Base-by-base conservation (phyloP, 2,113 vertebrate species). In the Limnothrissa miodon region DNA sequence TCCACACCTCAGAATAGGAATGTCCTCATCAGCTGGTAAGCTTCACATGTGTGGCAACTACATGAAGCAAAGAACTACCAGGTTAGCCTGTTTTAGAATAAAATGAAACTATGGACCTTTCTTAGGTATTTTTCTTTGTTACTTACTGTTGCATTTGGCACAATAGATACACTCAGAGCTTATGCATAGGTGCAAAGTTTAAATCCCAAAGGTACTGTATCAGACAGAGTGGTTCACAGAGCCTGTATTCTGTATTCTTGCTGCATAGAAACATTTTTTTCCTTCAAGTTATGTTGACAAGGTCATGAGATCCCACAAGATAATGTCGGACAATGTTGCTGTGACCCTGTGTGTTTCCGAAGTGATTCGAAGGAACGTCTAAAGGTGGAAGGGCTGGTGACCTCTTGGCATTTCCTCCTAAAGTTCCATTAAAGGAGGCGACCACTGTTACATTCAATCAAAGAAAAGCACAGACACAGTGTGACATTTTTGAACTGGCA, bases 1-100 rank as follows among this genome's bases (percentile, higher is more conserved):
- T 13, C 33, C 66, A 74, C 66, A 74, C 66, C 66, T 74, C 51
- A 74, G 59, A 39, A 74, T n/a, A 74, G 66, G 36, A 29, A 17
- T 66, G 66, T 29, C 62, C 13, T 33, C 62, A 70, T 70, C 29
- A 66, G 10, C 59, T 66, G n/a, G 1, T 25, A n/a, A 36, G 36
- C 13, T 74, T 74, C 15, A 17, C 66, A 74, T 33, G 59, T 66
- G 59, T 23, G 25, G 6, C 10, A n/a, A 66, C 59, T 74, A 4
- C 13, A 17, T 36, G 66, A 74, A 19, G 11, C 66, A 36, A 74
- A 4, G 66, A 29, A 23, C 56, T 25, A 6, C 1, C 59, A 62
- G 25, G 8, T 9, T 11, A 23, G 21, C 53, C 53, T 56, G 51
- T 23, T 56, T 56, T 56, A 56, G 51, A 21, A 15, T 48, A 15